These are phyloP conservation scores for Thunnus thynnus DNA, from an alignment of 2,113 vertebrate genomes.

Conservation along the genomic window DNA sequence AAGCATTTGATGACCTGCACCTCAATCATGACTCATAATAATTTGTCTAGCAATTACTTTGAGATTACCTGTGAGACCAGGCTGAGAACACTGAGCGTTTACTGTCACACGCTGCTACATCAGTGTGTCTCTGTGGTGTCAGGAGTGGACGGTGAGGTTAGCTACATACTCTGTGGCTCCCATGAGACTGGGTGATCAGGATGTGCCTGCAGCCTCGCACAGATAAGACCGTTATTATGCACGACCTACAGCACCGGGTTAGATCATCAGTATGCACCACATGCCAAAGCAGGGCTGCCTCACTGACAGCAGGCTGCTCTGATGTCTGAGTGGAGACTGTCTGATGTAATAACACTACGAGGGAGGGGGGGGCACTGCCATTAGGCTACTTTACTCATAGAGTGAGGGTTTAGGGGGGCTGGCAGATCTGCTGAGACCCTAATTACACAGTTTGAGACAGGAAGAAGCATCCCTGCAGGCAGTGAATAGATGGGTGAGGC, in stretches of 20 bases:
- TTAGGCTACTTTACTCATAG: conserved; percentile 38
- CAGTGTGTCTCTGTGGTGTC: not conserved
- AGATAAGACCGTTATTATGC: conserved; percentile 61
- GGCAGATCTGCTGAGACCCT: conserved; percentile 52
- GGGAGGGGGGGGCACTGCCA: conserved; percentile 38
- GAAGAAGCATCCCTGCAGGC: conserved; percentile 24
- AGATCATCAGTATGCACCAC: conserved; percentile 77
- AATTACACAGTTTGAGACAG: conserved; percentile 48
- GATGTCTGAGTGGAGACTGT: conserved; percentile 56
- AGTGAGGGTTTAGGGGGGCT: conserved; percentile 15
- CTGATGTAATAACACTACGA: conserved; percentile 60
- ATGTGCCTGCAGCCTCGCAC: conserved; percentile 47
- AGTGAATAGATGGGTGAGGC: not conserved
- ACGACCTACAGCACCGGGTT: conserved; percentile 44
- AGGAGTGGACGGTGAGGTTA: conserved; percentile 6
- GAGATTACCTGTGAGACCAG: conserved; percentile 7
- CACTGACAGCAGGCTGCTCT: conserved; percentile 51
- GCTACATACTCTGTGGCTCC: conserved; percentile 9
- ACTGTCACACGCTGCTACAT: conserved; percentile 25
- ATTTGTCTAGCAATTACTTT: conserved; percentile 22
- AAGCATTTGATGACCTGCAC: conserved; percentile 2
- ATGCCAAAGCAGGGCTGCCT: conserved; percentile 51
- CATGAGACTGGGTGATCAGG: conserved; percentile 38
- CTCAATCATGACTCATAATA: conserved; percentile 18
- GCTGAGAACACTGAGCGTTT: not conserved